Evolutionary conservation across 2,888 invertebrate genomes (phyloP).

Genomic region (Tridacna crocea): DNA sequence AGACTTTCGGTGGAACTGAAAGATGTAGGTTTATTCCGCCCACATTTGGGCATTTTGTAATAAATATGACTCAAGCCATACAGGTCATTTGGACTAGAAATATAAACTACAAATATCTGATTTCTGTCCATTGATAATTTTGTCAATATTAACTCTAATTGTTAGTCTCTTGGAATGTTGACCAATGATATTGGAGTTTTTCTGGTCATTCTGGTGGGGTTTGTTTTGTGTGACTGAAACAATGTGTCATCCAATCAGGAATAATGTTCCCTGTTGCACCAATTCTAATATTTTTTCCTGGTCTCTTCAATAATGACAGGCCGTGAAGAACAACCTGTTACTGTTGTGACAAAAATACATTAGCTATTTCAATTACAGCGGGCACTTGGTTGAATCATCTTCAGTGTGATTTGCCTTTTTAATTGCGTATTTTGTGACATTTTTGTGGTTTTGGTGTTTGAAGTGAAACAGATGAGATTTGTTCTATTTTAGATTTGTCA

Average conservation of each 20-base stretch:
- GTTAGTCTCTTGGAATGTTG: neutral
- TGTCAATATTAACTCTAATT: neutral
- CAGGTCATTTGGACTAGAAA: neutral
- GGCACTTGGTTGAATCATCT: conserved; percentile 7
- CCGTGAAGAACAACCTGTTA: conserved; percentile 8
- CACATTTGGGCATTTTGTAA: too few relatives aligned
- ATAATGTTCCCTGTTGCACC: conserved; percentile 3
- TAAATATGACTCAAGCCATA: too few relatives aligned
- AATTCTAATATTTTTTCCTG: neutral
- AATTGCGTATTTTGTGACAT: neutral
- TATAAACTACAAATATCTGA: neutral
- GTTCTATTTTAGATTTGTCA: neutral
- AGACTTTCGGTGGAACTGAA: too few relatives aligned
- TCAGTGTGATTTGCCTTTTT: neutral
- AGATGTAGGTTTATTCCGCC: too few relatives aligned
- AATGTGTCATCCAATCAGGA: conserved; percentile 4
- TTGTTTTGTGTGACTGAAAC: conserved; percentile 8
- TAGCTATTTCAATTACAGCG: conserved; percentile 4
- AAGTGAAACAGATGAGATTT: neutral
- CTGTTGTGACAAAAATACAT: conserved; percentile 10
- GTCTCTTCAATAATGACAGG: neutral
- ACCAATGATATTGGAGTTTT: neutral
- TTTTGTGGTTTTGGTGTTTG: neutral
- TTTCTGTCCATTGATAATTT: neutral
- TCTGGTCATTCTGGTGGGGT: neutral